These are phyloP conservation scores for Cantharis rustica DNA, from an alignment of 2,888 invertebrate genomes.

Conservation along the genomic window DNA sequence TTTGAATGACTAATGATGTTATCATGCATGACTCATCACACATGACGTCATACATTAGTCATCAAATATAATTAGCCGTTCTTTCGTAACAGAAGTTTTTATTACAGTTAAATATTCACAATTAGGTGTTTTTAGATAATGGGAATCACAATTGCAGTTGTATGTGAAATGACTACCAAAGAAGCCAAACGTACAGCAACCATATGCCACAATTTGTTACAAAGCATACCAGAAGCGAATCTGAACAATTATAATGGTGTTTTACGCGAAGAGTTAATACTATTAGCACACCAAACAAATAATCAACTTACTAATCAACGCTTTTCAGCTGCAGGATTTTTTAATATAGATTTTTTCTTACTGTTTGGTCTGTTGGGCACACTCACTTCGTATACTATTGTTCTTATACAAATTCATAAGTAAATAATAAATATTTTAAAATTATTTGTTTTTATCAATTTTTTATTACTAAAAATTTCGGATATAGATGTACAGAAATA, in stretches of 20 bases:
- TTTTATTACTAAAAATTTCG: too few relatives aligned
- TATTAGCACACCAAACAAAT: not conserved
- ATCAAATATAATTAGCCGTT: too few relatives aligned
- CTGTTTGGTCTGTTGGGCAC: not conserved
- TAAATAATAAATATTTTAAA: not conserved
- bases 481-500: too few relatives aligned
- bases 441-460: too few relatives aligned
- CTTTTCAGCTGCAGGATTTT: not conserved
- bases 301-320: not conserved
- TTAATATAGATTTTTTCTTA: not conserved
- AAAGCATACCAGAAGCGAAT: not conserved
- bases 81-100: too few relatives aligned
- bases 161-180: not conserved
- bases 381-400: not conserved
- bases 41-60: too few relatives aligned
- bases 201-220: slow-evolving; percentile 32
- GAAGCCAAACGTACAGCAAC: slow-evolving; percentile 32
- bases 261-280: not conserved
- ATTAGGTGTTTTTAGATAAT: not conserved
- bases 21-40: too few relatives aligned
- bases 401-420: not conserved
- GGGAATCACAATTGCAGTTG: not conserved
- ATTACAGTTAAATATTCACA: too few relatives aligned
- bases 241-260: not conserved
- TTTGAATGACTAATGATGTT: too few relatives aligned